phyloP scores from a whole-genome alignment of 2,797 vertebrate species.

The Tadarida brasiliensis region DNA sequence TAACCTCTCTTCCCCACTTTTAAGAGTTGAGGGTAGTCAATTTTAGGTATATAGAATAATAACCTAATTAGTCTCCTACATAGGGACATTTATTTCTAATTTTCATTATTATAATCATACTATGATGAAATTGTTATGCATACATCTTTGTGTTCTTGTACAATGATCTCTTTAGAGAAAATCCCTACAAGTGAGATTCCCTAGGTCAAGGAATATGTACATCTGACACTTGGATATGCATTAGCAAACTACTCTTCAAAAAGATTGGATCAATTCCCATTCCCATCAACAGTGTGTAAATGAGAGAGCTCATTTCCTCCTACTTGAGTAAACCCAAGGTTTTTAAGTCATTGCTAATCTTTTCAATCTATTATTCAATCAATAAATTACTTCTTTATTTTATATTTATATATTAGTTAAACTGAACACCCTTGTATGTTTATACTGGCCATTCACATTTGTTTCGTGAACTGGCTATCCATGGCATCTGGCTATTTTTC shows the following conservation, averaged over 20 bases:
- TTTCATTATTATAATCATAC: constrained; percentile 11
- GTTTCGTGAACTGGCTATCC: background rate
- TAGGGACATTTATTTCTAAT: background rate
- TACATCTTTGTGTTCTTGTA: background rate
- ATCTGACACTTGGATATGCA: background rate
- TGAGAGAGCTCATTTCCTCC: background rate
- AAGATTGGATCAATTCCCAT: background rate
- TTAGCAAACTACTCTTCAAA: background rate
- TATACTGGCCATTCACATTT: background rate
- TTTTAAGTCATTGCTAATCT: constrained; percentile 19
- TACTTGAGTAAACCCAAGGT: background rate
- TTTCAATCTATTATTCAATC: background rate
- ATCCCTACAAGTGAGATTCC: background rate
- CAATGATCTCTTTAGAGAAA: background rate
- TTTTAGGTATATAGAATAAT: constrained; percentile 28
- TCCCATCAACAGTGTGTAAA: background rate
- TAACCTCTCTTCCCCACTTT: background rate
- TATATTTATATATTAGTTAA: background rate
- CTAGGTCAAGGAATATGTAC: background rate
- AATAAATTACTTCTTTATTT: background rate
- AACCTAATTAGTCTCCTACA: background rate
- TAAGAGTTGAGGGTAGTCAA: background rate
- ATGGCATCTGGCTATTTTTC: background rate
- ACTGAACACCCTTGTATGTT: background rate
- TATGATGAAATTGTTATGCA: background rate